Evolutionary conservation across 2,797 vertebrate species (phyloP).

Genomic region (Anniella stebbinsi): DNA sequence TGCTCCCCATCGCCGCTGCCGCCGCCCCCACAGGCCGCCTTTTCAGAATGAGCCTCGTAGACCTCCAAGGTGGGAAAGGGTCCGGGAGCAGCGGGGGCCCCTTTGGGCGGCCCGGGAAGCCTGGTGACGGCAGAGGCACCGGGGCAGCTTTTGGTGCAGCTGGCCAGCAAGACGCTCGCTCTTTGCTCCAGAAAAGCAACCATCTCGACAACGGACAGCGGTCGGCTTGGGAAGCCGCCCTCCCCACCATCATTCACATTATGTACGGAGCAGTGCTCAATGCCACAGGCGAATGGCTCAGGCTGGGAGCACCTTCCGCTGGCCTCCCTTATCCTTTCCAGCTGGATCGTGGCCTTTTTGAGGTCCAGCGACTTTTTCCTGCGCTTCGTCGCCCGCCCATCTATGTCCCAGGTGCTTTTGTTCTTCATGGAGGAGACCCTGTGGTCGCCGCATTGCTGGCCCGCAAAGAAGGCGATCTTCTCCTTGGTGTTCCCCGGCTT

Average conservation of each 20-base stretch:
- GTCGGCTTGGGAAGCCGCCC: constrained; percentile 71
- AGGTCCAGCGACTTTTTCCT: constrained; percentile 84
- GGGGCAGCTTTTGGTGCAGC: constrained; percentile 79
- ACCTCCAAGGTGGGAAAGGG: constrained; percentile 51
- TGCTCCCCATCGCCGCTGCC: constrained; percentile 14
- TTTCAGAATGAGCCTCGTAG: constrained; percentile 63
- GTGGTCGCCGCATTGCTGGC: constrained; percentile 80
- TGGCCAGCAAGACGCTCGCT: constrained; percentile 80
- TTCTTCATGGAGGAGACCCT: constrained; percentile 83
- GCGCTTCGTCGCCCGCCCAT: constrained; percentile 88
- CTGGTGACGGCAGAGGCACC: constrained; percentile 64
- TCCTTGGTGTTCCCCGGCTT: constrained; percentile 96
- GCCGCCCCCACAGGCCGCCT: constrained; percentile 69
- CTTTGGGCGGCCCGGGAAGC: constrained; percentile 75
- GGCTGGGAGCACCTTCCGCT: constrained; percentile 71
- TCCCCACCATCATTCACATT: constrained; percentile 64
- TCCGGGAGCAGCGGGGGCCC: constrained; percentile 45
- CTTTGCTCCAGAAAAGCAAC: constrained; percentile 93
- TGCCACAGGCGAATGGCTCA: constrained; percentile 77
- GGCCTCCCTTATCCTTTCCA: constrained; percentile 78
- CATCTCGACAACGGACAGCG: constrained; percentile 93
- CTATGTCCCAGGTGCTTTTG: constrained; percentile 91
- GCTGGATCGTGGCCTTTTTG: constrained; percentile 77
- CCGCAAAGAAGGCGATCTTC: constrained; percentile 95
- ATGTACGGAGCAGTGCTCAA: constrained; percentile 79